Percentiles rank a stretch among this genome's conserved stretches.
These are phyloP conservation scores for Selene dorsalis DNA, from an alignment of 2,797 vertebrate genomes.

Conservation along the genomic window DNA sequence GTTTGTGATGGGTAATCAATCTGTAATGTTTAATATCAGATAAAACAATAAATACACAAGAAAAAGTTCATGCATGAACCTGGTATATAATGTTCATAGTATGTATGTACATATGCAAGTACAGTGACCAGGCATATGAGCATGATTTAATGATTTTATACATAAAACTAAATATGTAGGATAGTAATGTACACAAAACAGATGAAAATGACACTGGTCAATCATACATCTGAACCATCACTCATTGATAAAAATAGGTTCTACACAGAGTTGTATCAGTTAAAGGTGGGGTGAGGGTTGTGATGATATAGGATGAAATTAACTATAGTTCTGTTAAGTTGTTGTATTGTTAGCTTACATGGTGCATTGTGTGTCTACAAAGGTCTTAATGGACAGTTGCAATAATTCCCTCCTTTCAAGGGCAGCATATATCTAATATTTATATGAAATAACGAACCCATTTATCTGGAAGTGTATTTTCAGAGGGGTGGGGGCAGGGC, in stretches of 20 bases:
- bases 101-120: not conserved
- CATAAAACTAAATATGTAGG: not conserved
- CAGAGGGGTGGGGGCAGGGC: conserved; percentile 50
- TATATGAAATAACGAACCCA: conserved; percentile 82
- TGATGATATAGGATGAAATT: not conserved
- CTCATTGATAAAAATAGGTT: not conserved
- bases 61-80: not conserved
- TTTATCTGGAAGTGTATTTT: conserved; percentile 82
- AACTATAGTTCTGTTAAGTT: conserved; percentile 6
- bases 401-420: conserved; percentile 76
- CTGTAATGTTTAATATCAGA: not conserved
- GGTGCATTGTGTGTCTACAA: conserved; percentile 36
- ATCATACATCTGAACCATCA: not conserved
- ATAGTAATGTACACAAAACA: not conserved
- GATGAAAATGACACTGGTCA: not conserved
- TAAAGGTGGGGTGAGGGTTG: not conserved
- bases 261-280: not conserved
- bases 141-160: not conserved
- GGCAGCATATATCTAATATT: conserved; percentile 83
- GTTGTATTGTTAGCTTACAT: conserved; percentile 29
- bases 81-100: not conserved
- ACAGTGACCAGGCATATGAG: not conserved
- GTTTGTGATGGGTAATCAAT: not conserved
- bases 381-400: conserved; percentile 69
- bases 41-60: not conserved